Evolutionary conservation across 2,797 vertebrate genomes (phyloP).

Genomic region (Eulemur mongoz): DNA sequence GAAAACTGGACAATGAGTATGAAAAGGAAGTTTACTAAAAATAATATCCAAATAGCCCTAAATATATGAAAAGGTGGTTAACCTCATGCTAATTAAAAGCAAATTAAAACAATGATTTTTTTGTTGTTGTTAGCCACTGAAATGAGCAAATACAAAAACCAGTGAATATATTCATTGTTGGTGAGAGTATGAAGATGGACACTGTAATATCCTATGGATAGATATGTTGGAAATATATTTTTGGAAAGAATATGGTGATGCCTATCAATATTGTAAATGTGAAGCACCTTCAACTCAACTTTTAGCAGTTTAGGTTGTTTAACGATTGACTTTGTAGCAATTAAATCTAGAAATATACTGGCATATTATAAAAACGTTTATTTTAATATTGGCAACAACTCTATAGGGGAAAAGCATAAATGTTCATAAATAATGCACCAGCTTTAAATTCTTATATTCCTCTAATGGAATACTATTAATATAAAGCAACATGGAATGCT

Average conservation of each 20-base stretch:
- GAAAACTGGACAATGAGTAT: neutral
- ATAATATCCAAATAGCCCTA: neutral
- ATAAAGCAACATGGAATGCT: neutral
- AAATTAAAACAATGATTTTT: conserved; percentile 25
- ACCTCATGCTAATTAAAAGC: neutral
- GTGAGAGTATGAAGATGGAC: neutral
- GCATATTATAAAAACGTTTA: neutral
- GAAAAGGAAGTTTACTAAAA: neutral
- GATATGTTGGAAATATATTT: neutral
- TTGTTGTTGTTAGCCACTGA: neutral
- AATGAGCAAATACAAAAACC: conserved; percentile 5
- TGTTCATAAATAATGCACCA: neutral
- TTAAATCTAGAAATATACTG: neutral
- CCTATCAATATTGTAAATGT: neutral
- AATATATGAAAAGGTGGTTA: neutral
- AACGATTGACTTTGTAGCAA: neutral
- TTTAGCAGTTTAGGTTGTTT: neutral
- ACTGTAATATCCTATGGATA: neutral
- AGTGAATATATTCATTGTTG: conserved; percentile 2
- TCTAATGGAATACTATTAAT: neutral
- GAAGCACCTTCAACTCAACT: neutral
- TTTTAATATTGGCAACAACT: neutral
- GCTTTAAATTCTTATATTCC: neutral
- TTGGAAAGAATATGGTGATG: neutral
- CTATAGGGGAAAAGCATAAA: neutral